Evolutionary conservation across 2,113 vertebrate species (phyloP).

Genomic region (Centropristis striata): DNA sequence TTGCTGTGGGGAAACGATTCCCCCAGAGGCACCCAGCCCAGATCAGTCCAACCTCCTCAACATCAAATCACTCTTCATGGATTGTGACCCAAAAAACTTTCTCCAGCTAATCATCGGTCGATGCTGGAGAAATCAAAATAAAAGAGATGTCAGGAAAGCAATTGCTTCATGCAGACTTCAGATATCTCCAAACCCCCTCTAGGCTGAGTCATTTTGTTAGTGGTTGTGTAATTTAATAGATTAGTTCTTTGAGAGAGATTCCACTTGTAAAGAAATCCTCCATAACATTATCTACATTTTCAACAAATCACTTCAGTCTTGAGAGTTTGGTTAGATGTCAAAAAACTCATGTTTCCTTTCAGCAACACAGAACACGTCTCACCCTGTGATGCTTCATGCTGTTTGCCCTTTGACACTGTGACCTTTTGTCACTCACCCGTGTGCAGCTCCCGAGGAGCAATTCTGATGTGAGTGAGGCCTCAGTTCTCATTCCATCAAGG

Average conservation of each 20-base stretch:
- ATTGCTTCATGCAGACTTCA: constrained; percentile 5
- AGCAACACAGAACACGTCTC: constrained; percentile 4
- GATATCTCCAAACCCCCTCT: not conserved
- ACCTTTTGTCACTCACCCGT: constrained; percentile 51
- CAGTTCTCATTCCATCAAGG: constrained; percentile 47
- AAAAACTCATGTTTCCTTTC: constrained; percentile 11
- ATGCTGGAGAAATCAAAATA: constrained; percentile 16
- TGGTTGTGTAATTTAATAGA: not conserved
- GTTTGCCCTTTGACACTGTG: constrained; percentile 60
- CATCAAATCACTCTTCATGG: constrained; percentile 33
- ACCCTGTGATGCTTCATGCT: constrained; percentile 21
- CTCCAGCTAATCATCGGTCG: not conserved
- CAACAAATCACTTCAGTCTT: not conserved
- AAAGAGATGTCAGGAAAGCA: constrained; percentile 4
- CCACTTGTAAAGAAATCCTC: not conserved
- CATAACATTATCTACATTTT: not conserved
- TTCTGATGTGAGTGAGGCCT: constrained; percentile 48
- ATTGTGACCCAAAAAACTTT: constrained; percentile 5
- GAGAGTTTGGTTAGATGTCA: not conserved
- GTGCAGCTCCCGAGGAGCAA: constrained; percentile 33
- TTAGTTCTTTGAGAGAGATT: not conserved
- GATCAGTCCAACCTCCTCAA: constrained; percentile 29
- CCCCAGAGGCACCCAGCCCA: constrained; percentile 36
- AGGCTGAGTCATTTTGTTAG: not conserved
- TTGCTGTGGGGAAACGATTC: constrained; percentile 35